A percentile compares a stretch with the other conserved stretches of the same genome.
phyloP scores from a whole-genome alignment of 2,113 vertebrate genomes.

The Morone saxatilis region DNA sequence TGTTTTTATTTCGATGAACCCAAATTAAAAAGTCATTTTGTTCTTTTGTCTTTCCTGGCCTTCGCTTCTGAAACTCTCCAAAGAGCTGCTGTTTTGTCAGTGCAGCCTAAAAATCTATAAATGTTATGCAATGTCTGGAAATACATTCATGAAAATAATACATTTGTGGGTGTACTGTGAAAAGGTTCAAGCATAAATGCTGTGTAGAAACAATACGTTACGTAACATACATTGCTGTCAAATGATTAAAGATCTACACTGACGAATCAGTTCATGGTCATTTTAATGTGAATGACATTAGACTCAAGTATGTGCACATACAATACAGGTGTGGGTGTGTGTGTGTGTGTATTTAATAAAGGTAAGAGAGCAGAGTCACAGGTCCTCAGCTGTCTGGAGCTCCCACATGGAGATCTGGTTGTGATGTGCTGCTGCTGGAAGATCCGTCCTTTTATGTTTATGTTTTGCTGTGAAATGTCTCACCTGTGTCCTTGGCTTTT shows the following conservation, averaged over 20 bases:
- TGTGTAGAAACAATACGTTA: slow-evolving; percentile 68
- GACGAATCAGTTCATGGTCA: slow-evolving; percentile 8
- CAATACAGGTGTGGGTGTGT: background rate
- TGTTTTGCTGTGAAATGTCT: slow-evolving; percentile 21
- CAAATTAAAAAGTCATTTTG: background rate
- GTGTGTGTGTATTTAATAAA: background rate
- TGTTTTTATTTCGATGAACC: background rate
- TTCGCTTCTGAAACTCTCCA: slow-evolving; percentile 9
- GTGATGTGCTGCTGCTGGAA: slow-evolving; percentile 27
- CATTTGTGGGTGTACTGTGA: slow-evolving; percentile 76
- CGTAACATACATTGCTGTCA: slow-evolving; percentile 53
- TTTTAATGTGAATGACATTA: slow-evolving; percentile 19
- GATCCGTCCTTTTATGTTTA: slow-evolving; percentile 29
- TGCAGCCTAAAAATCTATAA: slow-evolving; percentile 58
- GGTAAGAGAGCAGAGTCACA: slow-evolving; percentile 10
- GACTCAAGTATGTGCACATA: background rate
- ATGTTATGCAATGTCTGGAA: slow-evolving; percentile 74
- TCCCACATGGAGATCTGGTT: slow-evolving; percentile 33
- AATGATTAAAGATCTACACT: slow-evolving; percentile 30
- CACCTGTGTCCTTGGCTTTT: background rate
- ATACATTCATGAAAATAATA: slow-evolving; percentile 77
- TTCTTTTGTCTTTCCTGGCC: slow-evolving; percentile 30
- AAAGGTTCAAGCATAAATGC: slow-evolving; percentile 53
- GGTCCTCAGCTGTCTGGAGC: slow-evolving; percentile 36
- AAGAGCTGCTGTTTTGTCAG: slow-evolving; percentile 56